Percentiles rank a stretch among this genome's conserved stretches.
These are phyloP conservation scores for Oppia nitens DNA, from an alignment of 1,140 invertebrate genomes.

Conservation along the genomic window DNA sequence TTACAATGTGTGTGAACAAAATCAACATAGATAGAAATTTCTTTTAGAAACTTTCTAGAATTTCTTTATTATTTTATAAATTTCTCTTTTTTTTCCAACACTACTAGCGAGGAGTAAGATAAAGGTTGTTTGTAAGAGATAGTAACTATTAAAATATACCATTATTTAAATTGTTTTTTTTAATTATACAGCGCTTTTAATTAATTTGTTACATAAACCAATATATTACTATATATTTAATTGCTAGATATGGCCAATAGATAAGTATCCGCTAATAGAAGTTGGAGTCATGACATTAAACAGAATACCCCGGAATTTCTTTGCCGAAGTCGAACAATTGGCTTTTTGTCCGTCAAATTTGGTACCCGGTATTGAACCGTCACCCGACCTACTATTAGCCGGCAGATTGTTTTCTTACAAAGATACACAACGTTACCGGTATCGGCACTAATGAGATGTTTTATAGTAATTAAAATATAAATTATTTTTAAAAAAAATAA, in stretches of 20 bases:
- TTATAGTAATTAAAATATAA: neutral
- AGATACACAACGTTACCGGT: conserved; percentile 78
- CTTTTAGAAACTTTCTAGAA: neutral
- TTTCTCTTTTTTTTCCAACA: too few relatives aligned
- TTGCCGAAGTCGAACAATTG: conserved; percentile 76
- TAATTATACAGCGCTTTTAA: too few relatives aligned
- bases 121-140: too few relatives aligned
- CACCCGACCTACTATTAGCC: conserved; percentile 86
- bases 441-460: neutral
- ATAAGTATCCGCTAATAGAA: conserved; percentile 68
- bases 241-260: conserved; percentile 74
- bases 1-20: too few relatives aligned
- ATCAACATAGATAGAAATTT: too few relatives aligned
- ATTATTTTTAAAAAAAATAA: too few relatives aligned
- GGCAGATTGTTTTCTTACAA: conserved; percentile 82
- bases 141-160: too few relatives aligned
- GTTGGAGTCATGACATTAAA: conserved; percentile 78
- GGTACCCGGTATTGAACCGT: conserved; percentile 75
- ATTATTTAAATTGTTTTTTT: too few relatives aligned
- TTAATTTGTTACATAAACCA: too few relatives aligned
- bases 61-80: neutral
- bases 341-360: conserved; percentile 82
- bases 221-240: too few relatives aligned
- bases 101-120: too few relatives aligned
- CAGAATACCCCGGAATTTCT: conserved; percentile 77